A percentile compares a stretch with the other conserved stretches of the same genome.
Evolutionary conservation across 2,797 vertebrate genomes (phyloP).

Genomic region (Dipus sagitta): DNA sequence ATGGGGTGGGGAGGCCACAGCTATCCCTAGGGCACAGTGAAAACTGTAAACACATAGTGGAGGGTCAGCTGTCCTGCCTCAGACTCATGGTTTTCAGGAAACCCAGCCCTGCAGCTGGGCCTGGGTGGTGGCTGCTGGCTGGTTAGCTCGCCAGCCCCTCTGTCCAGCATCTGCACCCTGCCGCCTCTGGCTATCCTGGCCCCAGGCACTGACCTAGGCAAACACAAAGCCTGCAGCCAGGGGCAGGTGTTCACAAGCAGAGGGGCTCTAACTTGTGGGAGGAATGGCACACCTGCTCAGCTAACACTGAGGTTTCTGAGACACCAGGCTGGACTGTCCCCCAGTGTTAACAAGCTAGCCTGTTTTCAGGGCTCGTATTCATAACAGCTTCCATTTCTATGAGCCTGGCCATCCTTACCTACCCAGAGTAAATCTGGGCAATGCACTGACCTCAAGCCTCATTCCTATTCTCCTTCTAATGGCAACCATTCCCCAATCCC

Average conservation of each 20-base stretch:
- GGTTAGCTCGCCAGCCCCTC: not conserved
- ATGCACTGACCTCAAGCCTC: not conserved
- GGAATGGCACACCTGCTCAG: not conserved
- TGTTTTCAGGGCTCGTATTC: not conserved
- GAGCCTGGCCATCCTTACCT: not conserved
- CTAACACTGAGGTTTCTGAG: not conserved
- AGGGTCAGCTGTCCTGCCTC: conserved; percentile 20
- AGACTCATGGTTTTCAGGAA: conserved; percentile 58
- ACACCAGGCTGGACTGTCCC: not conserved
- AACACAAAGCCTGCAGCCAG: not conserved
- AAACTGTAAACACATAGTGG: conserved; percentile 60
- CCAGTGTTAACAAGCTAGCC: not conserved
- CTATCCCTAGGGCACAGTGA: conserved; percentile 32
- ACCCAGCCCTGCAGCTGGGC: conserved; percentile 78
- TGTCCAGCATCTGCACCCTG: not conserved
- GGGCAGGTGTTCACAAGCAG: not conserved
- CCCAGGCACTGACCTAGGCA: not conserved
- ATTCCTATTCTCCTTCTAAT: not conserved
- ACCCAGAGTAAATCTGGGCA: not conserved
- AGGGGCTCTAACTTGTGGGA: not conserved
- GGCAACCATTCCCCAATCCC: not conserved
- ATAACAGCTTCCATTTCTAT: not conserved
- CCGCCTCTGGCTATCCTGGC: not conserved
- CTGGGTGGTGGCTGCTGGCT: conserved; percentile 59
- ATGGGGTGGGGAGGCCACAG: conserved; percentile 2